Conservation (phyloP, 1,140 invertebrate genomes). For the Caerostris darwini region DNA sequence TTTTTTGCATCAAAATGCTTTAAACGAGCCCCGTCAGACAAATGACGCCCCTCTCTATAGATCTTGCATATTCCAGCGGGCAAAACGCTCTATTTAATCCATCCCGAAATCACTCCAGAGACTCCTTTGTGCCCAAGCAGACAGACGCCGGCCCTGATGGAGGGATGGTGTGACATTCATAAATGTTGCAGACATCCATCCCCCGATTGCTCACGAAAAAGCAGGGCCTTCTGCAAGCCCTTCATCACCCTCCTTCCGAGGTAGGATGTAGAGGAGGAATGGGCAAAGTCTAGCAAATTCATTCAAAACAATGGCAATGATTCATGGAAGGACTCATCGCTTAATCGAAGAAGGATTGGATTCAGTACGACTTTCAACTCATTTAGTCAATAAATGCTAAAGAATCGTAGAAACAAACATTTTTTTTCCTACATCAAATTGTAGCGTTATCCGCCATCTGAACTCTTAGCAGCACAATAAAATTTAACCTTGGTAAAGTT, state of each 20-base stretch:
- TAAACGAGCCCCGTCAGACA: neutral
- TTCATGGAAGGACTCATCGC: neutral
- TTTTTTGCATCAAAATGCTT: neutral
- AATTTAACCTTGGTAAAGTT: too few relatives aligned
- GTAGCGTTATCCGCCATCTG: too few relatives aligned
- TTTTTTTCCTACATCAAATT: too few relatives aligned
- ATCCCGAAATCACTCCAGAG: neutral
- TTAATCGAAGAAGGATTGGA: neutral
- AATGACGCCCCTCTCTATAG: neutral
- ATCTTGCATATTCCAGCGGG: too few relatives aligned
- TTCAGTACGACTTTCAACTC: too few relatives aligned
- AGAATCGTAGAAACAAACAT: too few relatives aligned
- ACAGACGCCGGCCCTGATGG: neutral
- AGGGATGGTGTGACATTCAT: slow-evolving; percentile 18
- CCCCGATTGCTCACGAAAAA: neutral
- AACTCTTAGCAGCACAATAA: too few relatives aligned
- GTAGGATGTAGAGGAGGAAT: neutral
- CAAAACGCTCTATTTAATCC: neutral
- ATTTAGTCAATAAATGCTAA: too few relatives aligned
- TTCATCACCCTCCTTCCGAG: too few relatives aligned
- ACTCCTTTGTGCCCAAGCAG: neutral
- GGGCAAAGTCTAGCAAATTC: neutral
- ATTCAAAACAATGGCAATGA: slow-evolving; percentile 30
- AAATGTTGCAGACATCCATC: slow-evolving; percentile 33
- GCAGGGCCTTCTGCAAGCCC: too few relatives aligned